Percentiles rank a stretch among this genome's conserved stretches.
These are phyloP conservation scores for Conus betulinus DNA, from an alignment of 1,140 invertebrate species.

Conservation along the genomic window DNA sequence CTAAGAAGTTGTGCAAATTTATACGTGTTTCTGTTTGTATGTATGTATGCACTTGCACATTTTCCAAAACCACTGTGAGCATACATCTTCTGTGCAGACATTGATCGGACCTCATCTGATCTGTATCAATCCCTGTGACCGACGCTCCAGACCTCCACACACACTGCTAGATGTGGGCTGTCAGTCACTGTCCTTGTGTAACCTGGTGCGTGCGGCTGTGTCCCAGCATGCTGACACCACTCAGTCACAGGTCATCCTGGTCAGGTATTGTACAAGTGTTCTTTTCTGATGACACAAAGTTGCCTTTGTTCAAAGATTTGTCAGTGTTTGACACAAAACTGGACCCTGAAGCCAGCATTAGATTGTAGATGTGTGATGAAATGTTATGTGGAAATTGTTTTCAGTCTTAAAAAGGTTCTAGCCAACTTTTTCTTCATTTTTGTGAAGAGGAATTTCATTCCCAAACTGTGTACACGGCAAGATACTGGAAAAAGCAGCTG, in stretches of 20 bases:
- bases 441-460: too few relatives aligned
- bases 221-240: constrained; percentile 94
- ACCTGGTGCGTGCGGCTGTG: constrained; percentile 92
- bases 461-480: too few relatives aligned
- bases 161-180: not conserved
- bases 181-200: constrained; percentile 1
- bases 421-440: too few relatives aligned
- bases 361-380: too few relatives aligned
- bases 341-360: too few relatives aligned
- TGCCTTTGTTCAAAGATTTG: too few relatives aligned
- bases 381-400: too few relatives aligned
- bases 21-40: not conserved
- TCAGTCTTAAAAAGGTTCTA: too few relatives aligned
- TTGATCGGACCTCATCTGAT: constrained; percentile 32
- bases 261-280: constrained; percentile 79
- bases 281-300: too few relatives aligned
- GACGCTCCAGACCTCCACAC: not conserved
- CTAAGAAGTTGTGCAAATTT: not conserved
- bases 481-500: too few relatives aligned
- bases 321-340: too few relatives aligned
- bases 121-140: constrained; percentile 23
- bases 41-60: not conserved
- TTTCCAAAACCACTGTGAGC: not conserved
- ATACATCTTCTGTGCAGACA: not conserved
- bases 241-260: constrained; percentile 96